Conservation (phyloP, 1,140 invertebrate genomes). For the Heliconius himera region DNA sequence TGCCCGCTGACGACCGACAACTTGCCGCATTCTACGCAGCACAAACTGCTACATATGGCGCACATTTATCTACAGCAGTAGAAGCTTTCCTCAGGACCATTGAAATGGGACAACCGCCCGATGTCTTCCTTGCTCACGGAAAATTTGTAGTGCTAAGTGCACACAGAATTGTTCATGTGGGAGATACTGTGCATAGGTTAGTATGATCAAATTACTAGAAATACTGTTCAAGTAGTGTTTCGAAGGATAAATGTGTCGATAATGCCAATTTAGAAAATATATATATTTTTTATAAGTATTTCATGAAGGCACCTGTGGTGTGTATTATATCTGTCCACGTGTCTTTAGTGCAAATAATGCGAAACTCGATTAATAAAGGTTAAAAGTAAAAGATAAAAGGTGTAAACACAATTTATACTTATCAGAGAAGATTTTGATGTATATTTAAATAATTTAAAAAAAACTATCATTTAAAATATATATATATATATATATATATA, state of each 20-base stretch:
- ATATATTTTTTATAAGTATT: too few relatives aligned
- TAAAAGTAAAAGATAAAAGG: too few relatives aligned
- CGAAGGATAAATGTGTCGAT: not conserved
- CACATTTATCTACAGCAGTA: slow-evolving; percentile 92
- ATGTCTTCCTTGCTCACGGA: slow-evolving; percentile 95
- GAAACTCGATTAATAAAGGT: not conserved
- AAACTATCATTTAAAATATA: not conserved
- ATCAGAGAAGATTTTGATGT: too few relatives aligned
- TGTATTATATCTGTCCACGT: too few relatives aligned
- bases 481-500: too few relatives aligned
- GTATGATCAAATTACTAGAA: slow-evolving; percentile 4
- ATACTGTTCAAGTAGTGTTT: not conserved
- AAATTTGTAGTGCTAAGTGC: slow-evolving; percentile 97
- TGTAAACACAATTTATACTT: not conserved
- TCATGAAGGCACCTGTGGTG: too few relatives aligned
- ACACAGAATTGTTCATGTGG: slow-evolving; percentile 95
- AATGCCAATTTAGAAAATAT: not conserved
- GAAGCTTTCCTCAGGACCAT: slow-evolving; percentile 95
- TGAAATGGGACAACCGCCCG: slow-evolving; percentile 95
- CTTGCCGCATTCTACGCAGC: slow-evolving; percentile 92
- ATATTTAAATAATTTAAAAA: too few relatives aligned
- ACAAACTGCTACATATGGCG: slow-evolving; percentile 91
- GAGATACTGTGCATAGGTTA: slow-evolving; percentile 91
- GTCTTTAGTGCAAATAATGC: too few relatives aligned
- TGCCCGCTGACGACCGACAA: slow-evolving; percentile 91